These are phyloP conservation scores for Drosophila tsacasi DNA, from an alignment of 1,140 invertebrate genomes.

Conservation along the genomic window DNA sequence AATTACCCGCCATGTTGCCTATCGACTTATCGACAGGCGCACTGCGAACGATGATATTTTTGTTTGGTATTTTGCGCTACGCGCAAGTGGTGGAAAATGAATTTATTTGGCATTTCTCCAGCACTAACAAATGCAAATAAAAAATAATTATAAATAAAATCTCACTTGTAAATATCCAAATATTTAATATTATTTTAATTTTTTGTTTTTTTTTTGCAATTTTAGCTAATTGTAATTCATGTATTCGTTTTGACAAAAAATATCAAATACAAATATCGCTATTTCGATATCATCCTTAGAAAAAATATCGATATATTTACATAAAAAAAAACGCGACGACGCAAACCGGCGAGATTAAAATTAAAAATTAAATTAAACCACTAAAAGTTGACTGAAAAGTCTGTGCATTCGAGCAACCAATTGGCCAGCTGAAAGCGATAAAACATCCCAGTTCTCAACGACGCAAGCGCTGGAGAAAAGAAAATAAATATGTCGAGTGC, in stretches of 20 bases:
- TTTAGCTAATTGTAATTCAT: no score
- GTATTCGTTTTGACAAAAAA: no score
- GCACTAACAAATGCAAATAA: neutral
- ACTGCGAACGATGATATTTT: neutral
- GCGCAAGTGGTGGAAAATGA: neutral
- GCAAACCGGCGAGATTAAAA: neutral
- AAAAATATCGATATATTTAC: no score
- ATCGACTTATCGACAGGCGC: slow-evolving; percentile 47
- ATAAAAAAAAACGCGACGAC: neutral
- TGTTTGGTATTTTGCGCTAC: neutral
- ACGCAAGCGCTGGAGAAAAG: no score
- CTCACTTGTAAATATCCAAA: no score
- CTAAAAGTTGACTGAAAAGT: neutral
- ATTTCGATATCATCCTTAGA: no score
- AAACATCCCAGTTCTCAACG: no score
- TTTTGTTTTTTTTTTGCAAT: no score
- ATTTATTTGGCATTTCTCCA: neutral
- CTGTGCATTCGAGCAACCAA: neutral
- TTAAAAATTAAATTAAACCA: neutral
- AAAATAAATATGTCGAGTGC: neutral
- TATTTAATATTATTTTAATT: no score
- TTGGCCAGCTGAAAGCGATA: neutral
- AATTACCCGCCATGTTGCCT: neutral
- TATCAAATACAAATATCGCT: no score
- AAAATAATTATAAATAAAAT: no score